Evolutionary conservation across 2,113 vertebrate genomes (phyloP), one percentile per base, ranked within the genome.

Genomic region (Menidia beryllina): DNA sequence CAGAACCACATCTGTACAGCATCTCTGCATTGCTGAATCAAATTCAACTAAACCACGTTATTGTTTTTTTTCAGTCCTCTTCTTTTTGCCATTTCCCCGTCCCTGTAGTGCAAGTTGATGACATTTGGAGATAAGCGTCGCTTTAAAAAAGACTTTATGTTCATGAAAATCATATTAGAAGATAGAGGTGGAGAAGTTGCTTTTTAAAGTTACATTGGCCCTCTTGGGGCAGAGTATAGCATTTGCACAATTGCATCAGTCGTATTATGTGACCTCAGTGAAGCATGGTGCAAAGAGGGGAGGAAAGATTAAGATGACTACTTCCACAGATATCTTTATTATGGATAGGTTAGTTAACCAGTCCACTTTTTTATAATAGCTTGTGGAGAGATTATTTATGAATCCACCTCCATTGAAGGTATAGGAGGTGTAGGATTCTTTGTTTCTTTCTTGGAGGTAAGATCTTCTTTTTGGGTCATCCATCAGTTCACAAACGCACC

Each of bases 71-170:
- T 45, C 8, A 58, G 68, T 11, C 5, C 30, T 4, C 24, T 47
- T 36, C 26, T 24, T 51, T 61, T 65, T 17, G 15, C 68, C 75
- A 21, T 65, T 77, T 52, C 21, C 20, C 53, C 51, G 77, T 87
- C 80, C 76, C 81, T n/a, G 25, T 67, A 84, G 82, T 54, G 67
- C 21, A 45, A 74, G 61, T 82, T 88, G 87, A 89, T 90, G 83
- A 85, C 85, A 83, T 90, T 86, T 90, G 81, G 57, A 82, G 72
- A 64, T 77, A 71, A 70, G 53, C n/a, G 20, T 39, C 4, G 25
- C 84, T 73, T 21, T 64, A 69, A 82, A 72, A 72, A 83, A 67
- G 53, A 65, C 70, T 82, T 79, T 70, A 72, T 64, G 53, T 56
- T 69, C 41, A 59, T 69, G 57, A 66, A 81, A 81, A 84, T 83